Conservation (phyloP, 92 coral and sea anemone genomes). For the Ricordea florida region DNA sequence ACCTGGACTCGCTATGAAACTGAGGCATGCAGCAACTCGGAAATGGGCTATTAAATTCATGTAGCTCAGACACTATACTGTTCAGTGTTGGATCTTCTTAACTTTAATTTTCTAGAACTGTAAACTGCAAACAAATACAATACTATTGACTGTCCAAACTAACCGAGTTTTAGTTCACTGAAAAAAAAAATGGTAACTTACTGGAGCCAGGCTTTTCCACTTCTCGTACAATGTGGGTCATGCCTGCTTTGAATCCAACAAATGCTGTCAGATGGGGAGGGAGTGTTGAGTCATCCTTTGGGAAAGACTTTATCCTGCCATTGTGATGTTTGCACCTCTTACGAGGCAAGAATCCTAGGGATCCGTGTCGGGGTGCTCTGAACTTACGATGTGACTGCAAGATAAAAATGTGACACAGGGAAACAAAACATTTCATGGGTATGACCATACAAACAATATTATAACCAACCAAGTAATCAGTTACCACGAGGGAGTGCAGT, state of each 20-base stretch:
- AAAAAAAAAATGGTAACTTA: constrained; percentile 38
- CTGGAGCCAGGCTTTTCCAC: constrained; percentile 99
- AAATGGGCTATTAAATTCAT: too few species aligned
- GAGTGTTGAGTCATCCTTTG: constrained; percentile 88
- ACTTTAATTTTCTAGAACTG: too few species aligned
- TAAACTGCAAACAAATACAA: too few species aligned
- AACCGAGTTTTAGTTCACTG: neutral
- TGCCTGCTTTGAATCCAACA: constrained; percentile 98
- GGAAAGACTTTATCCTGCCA: constrained; percentile 96
- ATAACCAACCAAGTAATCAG: too few species aligned
- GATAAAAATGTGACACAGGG: neutral
- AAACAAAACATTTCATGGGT: too few species aligned
- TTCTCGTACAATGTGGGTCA: constrained; percentile 97
- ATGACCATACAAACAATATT: too few species aligned
- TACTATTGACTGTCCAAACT: too few species aligned
- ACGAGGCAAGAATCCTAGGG: constrained; percentile 98
- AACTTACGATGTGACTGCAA: constrained; percentile 97
- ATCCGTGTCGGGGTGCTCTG: constrained; percentile 99
- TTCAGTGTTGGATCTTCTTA: too few species aligned
- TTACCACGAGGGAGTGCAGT: too few species aligned
- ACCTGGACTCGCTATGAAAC: too few species aligned
- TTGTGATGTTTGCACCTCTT: constrained; percentile 94
- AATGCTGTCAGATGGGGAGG: constrained; percentile 99
- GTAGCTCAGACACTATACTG: too few species aligned
- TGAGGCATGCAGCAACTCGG: too few species aligned